Base-by-base conservation (phyloP, 1,140 invertebrate genomes). In the Halesus radiatus region DNA sequence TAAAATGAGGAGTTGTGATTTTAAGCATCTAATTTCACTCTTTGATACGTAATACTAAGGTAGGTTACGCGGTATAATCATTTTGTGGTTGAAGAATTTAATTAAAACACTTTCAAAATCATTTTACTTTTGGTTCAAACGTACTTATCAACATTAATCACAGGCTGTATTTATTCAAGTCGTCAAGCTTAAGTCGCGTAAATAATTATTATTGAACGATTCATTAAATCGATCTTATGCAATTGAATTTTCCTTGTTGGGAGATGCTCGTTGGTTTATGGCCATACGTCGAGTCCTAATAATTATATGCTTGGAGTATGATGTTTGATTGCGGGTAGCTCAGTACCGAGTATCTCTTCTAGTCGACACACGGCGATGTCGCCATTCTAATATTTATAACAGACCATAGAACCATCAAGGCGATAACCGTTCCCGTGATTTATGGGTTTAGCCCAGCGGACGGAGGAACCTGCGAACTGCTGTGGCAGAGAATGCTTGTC, bases 351-450 rank as follows among this genome's bases (percentile, higher is more conserved):
- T n/a, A 50, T 45, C 26, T 29, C 62, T 64, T 22, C 23, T 0
- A 56, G 26, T 16, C 62, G 22, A 29, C 23, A 23, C 56, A 60
- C 10, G 2, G n/a, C 23, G 64, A 68, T 45, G 18, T 68, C 52
- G 26, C 60, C 76, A 37, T 68, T 52, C 32, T 53, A 78, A 81
- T 81, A 78, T 81, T 81, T 78, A 81, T 54, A 78, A 50, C 76
- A 77, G 76, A 52, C 80, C 74, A 81, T 81, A 81, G 80, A 81
- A 81, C 60, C 80, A 81, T 81, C 80, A 78, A 22, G 56, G 18
- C 62, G 80, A 78, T 81, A 78, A 81, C 80, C 75, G 80, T 81
- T 72, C 50, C 22, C 72, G 29, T 81, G 80, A 81, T 78, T 81
- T 81, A 81, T 81, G 7, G 76, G 32, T 37, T 66, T n/a, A 54